phyloP scores from a whole-genome alignment of 2,797 vertebrate species.

The Micropoecilia bifurca region DNA sequence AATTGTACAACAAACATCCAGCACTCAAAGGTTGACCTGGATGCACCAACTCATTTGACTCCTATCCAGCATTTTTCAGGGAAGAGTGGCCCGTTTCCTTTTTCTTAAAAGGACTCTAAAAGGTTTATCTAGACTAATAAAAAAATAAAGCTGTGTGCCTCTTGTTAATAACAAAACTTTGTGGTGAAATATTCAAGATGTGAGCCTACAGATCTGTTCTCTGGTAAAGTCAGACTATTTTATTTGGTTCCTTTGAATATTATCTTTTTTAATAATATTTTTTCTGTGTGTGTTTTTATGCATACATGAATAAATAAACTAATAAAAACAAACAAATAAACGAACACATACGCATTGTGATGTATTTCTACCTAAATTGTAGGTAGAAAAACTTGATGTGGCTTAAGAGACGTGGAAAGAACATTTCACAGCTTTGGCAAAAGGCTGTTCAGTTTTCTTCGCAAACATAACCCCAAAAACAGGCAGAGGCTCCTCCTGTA shows the following conservation, averaged over 20 bases:
- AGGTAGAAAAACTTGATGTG: neutral
- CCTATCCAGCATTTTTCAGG: neutral
- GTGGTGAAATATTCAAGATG: neutral
- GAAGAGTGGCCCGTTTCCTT: neutral
- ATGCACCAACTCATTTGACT: neutral
- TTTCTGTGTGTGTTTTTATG: neutral
- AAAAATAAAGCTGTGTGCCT: neutral
- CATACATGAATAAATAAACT: neutral
- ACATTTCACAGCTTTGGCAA: slow-evolving; percentile 20
- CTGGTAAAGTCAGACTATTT: no score
- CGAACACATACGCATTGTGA: neutral
- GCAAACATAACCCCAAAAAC: slow-evolving; percentile 29
- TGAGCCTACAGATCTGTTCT: neutral
- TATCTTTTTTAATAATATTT: neutral
- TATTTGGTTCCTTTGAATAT: neutral
- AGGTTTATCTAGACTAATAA: neutral
- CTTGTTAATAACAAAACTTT: neutral
- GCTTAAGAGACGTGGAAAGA: no score
- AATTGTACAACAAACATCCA: neutral
- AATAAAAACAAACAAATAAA: neutral
- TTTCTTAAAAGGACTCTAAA: neutral
- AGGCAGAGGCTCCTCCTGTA: slow-evolving; percentile 49
- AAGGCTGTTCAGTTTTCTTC: slow-evolving; percentile 18
- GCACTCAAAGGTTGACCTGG: neutral
- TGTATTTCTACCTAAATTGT: neutral